Conservation (phyloP, 2,113 vertebrate genomes). For the Syrmaticus mikado region DNA sequence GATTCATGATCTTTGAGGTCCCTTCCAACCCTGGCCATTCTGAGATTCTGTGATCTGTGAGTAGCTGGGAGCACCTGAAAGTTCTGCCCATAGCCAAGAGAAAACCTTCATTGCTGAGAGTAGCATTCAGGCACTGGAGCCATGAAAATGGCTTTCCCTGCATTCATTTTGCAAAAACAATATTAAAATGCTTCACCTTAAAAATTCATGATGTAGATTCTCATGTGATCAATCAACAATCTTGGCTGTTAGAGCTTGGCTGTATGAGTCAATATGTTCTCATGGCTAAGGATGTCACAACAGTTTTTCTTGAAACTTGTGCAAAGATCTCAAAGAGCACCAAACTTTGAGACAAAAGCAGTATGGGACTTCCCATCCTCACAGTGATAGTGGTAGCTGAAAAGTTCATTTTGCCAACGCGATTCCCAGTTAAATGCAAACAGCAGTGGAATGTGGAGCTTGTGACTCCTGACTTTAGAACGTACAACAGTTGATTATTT, state of each 20-base stretch:
- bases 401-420: background rate
- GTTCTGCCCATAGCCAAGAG: background rate
- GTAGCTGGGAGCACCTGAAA: background rate
- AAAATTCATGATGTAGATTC: background rate
- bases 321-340: background rate
- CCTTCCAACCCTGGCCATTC: too few relatives aligned
- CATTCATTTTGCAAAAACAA: background rate
- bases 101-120: background rate
- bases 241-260: background rate
- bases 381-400: rapidly evolving
- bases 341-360: background rate
- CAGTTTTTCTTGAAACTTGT: background rate
- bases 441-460: background rate
- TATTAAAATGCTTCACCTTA: background rate
- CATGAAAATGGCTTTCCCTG: background rate
- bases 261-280: rapidly evolving
- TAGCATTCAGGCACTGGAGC: background rate
- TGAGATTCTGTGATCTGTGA: too few relatives aligned
- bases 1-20: too few relatives aligned
- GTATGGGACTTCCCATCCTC: background rate
- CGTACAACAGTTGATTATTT: background rate
- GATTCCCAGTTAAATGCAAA: background rate
- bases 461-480: background rate
- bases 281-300: background rate
- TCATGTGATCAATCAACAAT: background rate